Evolutionary conservation across 2,113 vertebrate genomes (phyloP).

Genomic region (Anarrhichthys ocellatus): DNA sequence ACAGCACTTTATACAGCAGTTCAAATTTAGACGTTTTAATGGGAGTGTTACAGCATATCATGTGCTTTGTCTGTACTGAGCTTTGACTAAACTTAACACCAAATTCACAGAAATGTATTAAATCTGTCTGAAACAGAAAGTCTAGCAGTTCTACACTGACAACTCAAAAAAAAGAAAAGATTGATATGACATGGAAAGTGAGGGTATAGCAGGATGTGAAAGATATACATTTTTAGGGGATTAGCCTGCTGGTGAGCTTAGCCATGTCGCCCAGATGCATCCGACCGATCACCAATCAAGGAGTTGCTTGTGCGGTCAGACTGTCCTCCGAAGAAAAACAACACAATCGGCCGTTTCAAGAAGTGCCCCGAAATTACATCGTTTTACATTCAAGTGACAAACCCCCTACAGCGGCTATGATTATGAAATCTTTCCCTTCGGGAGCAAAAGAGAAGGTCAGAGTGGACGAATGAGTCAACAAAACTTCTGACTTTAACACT

Average conservation of each 20-base stretch:
- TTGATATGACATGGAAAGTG: constrained; percentile 46
- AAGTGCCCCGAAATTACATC: not conserved
- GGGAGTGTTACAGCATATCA: constrained; percentile 11
- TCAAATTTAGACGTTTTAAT: constrained; percentile 39
- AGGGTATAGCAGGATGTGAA: constrained; percentile 36
- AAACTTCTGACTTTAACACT: not conserved
- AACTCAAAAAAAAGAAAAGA: constrained; percentile 42
- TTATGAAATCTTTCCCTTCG: not conserved
- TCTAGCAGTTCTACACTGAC: constrained; percentile 44
- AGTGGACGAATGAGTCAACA: not conserved
- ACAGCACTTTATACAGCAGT: constrained; percentile 35
- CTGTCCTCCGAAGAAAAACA: not conserved
- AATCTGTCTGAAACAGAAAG: constrained; percentile 40
- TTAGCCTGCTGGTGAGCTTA: constrained; percentile 9
- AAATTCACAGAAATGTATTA: constrained; percentile 46
- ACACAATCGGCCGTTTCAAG: not conserved
- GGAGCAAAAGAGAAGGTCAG: not conserved
- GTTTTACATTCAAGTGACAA: constrained; percentile 1
- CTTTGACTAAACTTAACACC: constrained; percentile 11
- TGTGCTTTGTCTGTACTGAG: constrained; percentile 33
- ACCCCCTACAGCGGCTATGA: not conserved
- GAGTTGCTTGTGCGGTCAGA: not conserved
- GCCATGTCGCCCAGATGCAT: not conserved
- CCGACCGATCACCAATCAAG: not conserved
- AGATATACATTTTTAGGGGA: constrained; percentile 15